A percentile compares a stretch with the other conserved stretches of the same genome.
Conservation (phyloP, 2,888 invertebrate genomes). For the Bombylius discolor region DNA sequence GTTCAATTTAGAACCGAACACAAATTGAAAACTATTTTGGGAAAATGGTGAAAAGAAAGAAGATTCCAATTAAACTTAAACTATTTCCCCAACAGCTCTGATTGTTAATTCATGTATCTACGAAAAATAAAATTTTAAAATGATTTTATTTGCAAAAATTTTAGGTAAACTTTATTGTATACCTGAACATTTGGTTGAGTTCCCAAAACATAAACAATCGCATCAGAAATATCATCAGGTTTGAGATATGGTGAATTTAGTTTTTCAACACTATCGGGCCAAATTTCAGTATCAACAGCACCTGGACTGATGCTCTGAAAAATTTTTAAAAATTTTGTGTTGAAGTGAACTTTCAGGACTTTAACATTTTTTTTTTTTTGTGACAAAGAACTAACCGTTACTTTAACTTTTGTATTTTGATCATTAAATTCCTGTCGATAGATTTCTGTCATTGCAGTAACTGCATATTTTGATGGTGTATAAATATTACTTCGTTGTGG, state of each 20-base stretch:
- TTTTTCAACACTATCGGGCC: slow-evolving; percentile 24
- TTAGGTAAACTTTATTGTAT: too few species aligned
- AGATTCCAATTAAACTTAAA: too few species aligned
- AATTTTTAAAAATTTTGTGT: too few species aligned
- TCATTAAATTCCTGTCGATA: slow-evolving; percentile 27
- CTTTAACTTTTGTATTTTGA: slow-evolving; percentile 22
- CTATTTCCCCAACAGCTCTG: too few species aligned
- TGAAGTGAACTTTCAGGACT: slow-evolving; percentile 15
- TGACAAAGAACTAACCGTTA: slow-evolving; percentile 18
- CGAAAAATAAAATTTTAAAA: too few species aligned
- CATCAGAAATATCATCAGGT: slow-evolving; percentile 30
- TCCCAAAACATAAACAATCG: slow-evolving; percentile 28
- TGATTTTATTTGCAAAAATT: too few species aligned
- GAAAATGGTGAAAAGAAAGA: too few species aligned
- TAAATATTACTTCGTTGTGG: slow-evolving; percentile 23
- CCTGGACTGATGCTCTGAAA: slow-evolving; percentile 31
- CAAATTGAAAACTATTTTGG: too few species aligned
- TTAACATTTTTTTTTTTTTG: slow-evolving; percentile 11
- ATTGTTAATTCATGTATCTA: too few species aligned
- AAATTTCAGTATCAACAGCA: slow-evolving; percentile 31
- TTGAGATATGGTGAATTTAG: slow-evolving; percentile 23
- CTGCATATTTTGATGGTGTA: slow-evolving; percentile 25
- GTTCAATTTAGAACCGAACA: too few species aligned
- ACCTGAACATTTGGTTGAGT: slow-evolving; percentile 32
- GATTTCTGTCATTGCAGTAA: slow-evolving; percentile 29